A percentile compares a stretch with the other conserved stretches of the same genome.
Evolutionary conservation across 2,888 invertebrate species (phyloP).

Genomic region (Coleophora flavipennella): DNA sequence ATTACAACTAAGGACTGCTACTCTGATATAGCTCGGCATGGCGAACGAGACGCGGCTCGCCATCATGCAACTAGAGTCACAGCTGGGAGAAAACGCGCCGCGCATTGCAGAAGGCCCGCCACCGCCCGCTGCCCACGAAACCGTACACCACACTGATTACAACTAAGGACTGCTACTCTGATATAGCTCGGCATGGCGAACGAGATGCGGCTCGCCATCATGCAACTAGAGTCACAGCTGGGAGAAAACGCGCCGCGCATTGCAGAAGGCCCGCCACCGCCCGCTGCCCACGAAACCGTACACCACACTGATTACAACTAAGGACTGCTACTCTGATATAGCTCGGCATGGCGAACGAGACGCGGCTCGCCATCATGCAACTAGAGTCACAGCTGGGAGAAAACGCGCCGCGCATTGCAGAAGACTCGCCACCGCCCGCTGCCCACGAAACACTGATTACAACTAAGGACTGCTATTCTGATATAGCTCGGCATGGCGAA

Average conservation of each 20-base stretch:
- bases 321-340: too few species aligned
- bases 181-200: constrained; percentile 48
- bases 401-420: constrained; percentile 37
- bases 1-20: constrained; percentile 18
- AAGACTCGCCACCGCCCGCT: constrained; percentile 51
- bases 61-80: constrained; percentile 52
- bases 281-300: constrained; percentile 49
- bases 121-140: constrained; percentile 52
- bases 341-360: constrained; percentile 46
- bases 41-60: constrained; percentile 43
- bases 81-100: constrained; percentile 28
- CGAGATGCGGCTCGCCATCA: constrained; percentile 43
- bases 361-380: constrained; percentile 43
- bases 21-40: constrained; percentile 39
- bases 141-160: constrained; percentile 35
- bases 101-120: too few species aligned
- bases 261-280: too few species aligned
- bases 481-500: constrained; percentile 45
- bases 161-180: too few species aligned
- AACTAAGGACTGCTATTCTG: constrained; percentile 4
- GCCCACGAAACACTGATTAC: constrained; percentile 45
- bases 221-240: constrained; percentile 51
- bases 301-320: constrained; percentile 25
- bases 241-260: constrained; percentile 25
- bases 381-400: constrained; percentile 48